Conservation (phyloP, 2,888 invertebrate genomes). For the Pachliopta kotzebuea region DNA sequence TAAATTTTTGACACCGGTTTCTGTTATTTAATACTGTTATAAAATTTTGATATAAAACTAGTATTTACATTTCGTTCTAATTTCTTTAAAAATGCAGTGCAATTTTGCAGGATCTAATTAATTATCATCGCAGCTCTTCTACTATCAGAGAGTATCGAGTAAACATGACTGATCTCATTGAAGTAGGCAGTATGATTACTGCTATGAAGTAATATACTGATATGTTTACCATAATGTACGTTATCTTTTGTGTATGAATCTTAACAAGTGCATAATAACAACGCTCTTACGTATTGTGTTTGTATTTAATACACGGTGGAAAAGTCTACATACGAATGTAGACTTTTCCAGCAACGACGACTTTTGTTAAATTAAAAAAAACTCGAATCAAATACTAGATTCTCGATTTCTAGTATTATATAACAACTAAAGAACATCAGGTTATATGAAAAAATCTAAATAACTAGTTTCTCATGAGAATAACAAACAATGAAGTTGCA, state of each 20-base stretch:
- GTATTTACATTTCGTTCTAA: neutral
- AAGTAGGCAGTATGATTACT: neutral
- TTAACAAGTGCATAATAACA: too few relatives aligned
- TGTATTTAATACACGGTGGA: too few relatives aligned
- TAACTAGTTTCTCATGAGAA: slow-evolving; percentile 23
- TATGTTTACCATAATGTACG: too few relatives aligned
- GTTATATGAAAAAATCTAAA: slow-evolving; percentile 8
- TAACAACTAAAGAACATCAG: slow-evolving; percentile 10
- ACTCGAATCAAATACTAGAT: neutral
- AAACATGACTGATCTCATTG: neutral
- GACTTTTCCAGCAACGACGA: too few relatives aligned
- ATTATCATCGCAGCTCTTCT: neutral
- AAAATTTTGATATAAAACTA: slow-evolving; percentile 8
- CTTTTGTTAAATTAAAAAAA: neutral
- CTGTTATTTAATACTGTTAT: slow-evolving; percentile 11
- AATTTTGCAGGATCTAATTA: too few relatives aligned
- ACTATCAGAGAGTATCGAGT: neutral
- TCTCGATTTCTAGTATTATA: slow-evolving; percentile 2
- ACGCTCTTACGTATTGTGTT: too few relatives aligned
- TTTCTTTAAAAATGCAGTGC: too few relatives aligned
- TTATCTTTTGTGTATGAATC: too few relatives aligned
- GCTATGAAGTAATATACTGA: neutral
- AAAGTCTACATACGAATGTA: too few relatives aligned
- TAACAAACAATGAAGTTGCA: slow-evolving; percentile 24
- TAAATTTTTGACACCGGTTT: slow-evolving; percentile 8